Percentiles rank a stretch among this genome's conserved stretches.
These are phyloP conservation scores for Pteronura brasiliensis DNA, from an alignment of 2,113 vertebrate species.

Conservation along the genomic window DNA sequence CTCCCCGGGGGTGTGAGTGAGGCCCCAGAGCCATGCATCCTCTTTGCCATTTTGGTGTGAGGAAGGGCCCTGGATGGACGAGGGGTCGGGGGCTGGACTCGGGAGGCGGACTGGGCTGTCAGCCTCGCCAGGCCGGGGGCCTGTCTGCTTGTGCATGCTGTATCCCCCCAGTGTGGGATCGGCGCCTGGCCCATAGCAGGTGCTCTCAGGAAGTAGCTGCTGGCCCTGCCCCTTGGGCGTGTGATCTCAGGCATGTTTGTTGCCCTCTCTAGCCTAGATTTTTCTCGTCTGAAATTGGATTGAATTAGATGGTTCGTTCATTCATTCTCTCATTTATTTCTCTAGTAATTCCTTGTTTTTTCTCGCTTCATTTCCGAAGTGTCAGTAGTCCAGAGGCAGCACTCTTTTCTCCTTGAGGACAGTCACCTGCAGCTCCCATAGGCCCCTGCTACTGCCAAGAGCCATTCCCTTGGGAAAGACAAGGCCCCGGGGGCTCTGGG, in stretches of 20 bases:
- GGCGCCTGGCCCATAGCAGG: neutral
- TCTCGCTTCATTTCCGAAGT: neutral
- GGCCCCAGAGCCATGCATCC: fast-evolving
- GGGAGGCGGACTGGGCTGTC: neutral
- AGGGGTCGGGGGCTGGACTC: neutral
- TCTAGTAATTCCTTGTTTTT: neutral
- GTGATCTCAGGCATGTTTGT: no score
- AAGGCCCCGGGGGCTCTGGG: neutral
- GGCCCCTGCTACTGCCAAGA: fast-evolving
- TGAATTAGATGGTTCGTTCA: neutral
- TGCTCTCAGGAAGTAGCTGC: neutral
- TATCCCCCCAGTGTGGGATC: fast-evolving
- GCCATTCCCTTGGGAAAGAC: neutral
- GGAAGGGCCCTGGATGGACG: neutral
- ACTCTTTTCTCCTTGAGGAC: neutral
- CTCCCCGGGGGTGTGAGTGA: neutral
- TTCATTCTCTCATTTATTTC: neutral
- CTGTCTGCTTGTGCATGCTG: neutral
- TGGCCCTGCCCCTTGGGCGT: neutral
- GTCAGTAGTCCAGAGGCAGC: neutral
- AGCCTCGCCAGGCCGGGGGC: fast-evolving
- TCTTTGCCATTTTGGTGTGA: neutral
- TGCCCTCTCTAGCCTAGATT: neutral
- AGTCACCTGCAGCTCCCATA: neutral
- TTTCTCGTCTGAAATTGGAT: neutral